A percentile compares a stretch with the other conserved stretches of the same genome.
Evolutionary conservation across 1,140 invertebrate species (phyloP).

Genomic region (Drosophila willistoni): DNA sequence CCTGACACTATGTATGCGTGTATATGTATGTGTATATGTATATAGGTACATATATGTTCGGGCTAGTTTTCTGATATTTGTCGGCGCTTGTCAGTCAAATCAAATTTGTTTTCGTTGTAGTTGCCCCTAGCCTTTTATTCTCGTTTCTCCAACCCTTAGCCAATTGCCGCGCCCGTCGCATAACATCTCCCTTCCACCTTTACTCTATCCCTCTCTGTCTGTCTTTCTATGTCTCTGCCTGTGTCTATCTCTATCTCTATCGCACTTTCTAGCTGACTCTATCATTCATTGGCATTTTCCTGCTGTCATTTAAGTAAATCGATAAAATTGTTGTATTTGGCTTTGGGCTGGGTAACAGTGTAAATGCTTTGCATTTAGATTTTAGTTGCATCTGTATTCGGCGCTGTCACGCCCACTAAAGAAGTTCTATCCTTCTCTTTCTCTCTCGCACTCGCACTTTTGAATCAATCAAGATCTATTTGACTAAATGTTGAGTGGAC

Average conservation of each 20-base stretch:
- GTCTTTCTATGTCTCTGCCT: not conserved
- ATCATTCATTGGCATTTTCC: conserved; percentile 59
- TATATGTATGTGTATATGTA: no score
- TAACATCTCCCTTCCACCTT: not conserved
- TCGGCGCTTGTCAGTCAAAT: conserved; percentile 75
- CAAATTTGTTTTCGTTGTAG: conserved; percentile 55
- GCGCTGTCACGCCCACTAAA: not conserved
- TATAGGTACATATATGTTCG: conserved; percentile 5
- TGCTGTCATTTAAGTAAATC: conserved; percentile 68
- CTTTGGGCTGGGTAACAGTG: conserved; percentile 11
- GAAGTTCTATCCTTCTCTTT: not conserved
- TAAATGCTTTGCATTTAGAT: conserved; percentile 4
- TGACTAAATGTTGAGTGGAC: conserved; percentile 13
- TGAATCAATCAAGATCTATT: conserved; percentile 14
- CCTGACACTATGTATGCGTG: conserved; percentile 16
- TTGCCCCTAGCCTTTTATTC: not conserved
- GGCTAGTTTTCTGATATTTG: conserved; percentile 65
- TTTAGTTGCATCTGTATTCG: conserved; percentile 1
- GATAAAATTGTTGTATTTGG: conserved; percentile 75
- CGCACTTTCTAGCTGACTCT: conserved; percentile 5
- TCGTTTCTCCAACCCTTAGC: not conserved
- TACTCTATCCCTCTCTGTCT: not conserved
- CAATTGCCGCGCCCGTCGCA: not conserved
- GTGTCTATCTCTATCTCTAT: not conserved
- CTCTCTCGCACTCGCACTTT: not conserved